Evolutionary conservation across 1,140 invertebrate species (phyloP).

Genomic region (Episyrphus balteatus): DNA sequence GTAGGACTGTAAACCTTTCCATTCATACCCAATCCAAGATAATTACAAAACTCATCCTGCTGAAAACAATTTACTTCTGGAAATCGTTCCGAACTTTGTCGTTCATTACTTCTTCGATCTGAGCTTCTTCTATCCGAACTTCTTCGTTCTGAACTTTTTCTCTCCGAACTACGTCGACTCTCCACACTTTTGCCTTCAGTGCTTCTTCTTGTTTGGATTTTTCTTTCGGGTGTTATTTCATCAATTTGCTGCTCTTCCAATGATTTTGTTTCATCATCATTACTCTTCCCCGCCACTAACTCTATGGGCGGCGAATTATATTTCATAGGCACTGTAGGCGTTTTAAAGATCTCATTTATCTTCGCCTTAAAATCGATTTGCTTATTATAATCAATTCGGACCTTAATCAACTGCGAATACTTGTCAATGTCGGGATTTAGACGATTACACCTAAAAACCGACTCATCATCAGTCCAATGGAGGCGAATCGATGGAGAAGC

Average conservation of each 20-base stretch:
- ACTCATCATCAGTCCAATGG: constrained; percentile 1
- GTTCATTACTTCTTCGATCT: constrained; percentile 5
- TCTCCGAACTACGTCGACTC: background rate
- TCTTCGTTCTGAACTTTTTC: too few species aligned
- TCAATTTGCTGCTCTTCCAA: background rate
- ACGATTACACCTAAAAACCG: constrained; percentile 4
- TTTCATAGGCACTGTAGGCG: constrained; percentile 3
- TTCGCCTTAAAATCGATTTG: background rate
- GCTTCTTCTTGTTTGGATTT: background rate
- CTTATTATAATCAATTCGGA: constrained; percentile 8
- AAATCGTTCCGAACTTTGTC: constrained; percentile 5
- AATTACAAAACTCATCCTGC: constrained; percentile 33
- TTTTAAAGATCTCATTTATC: constrained; percentile 7
- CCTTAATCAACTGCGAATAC: constrained; percentile 2
- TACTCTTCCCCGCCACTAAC: too few species aligned
- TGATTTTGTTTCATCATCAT: background rate
- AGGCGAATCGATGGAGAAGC: background rate
- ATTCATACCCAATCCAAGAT: constrained; percentile 18
- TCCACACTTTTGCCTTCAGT: background rate
- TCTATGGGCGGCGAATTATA: background rate
- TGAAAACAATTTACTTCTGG: constrained; percentile 18
- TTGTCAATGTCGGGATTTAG: constrained; percentile 6
- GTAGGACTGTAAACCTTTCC: too few species aligned
- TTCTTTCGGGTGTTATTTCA: background rate
- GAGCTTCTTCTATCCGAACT: background rate